These are phyloP conservation scores for Eupithecia inturbata DNA, from an alignment of 2,888 invertebrate species.

Conservation along the genomic window DNA sequence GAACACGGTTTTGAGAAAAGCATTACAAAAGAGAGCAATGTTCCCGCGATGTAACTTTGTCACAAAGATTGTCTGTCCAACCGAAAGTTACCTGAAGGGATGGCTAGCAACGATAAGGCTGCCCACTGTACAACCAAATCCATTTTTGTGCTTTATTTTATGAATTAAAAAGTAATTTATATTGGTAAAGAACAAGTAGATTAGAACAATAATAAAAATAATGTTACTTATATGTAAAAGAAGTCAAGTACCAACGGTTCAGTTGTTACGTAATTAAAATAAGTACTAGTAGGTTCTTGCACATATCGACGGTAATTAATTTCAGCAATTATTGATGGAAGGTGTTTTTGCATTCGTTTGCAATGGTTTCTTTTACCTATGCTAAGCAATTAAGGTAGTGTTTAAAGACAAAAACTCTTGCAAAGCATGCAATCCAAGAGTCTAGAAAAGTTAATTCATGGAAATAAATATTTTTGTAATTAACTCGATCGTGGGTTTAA, in stretches of 20 bases:
- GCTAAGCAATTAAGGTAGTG: neutral
- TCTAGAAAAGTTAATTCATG: neutral
- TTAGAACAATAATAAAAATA: neutral
- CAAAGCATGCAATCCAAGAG: neutral
- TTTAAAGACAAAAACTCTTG: neutral
- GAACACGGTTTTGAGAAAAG: conserved; percentile 2
- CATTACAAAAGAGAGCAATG: neutral
- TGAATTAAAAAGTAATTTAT: neutral
- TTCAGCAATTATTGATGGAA: neutral
- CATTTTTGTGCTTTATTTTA: neutral
- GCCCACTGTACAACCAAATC: neutral
- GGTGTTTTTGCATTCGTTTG: neutral
- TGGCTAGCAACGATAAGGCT: neutral
- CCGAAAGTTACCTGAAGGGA: neutral
- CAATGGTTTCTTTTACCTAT: neutral
- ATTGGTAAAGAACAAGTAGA: neutral
- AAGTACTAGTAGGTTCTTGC: neutral
- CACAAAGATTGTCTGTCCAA: neutral
- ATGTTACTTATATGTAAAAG: neutral
- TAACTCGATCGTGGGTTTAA: neutral
- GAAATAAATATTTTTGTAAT: neutral
- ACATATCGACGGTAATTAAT: neutral
- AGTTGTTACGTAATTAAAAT: neutral
- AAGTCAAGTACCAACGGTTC: neutral
- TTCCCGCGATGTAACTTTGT: conserved; percentile 20